phyloP scores from a whole-genome alignment of 2,888 invertebrate species.

The Alviniconcha strummeri region DNA sequence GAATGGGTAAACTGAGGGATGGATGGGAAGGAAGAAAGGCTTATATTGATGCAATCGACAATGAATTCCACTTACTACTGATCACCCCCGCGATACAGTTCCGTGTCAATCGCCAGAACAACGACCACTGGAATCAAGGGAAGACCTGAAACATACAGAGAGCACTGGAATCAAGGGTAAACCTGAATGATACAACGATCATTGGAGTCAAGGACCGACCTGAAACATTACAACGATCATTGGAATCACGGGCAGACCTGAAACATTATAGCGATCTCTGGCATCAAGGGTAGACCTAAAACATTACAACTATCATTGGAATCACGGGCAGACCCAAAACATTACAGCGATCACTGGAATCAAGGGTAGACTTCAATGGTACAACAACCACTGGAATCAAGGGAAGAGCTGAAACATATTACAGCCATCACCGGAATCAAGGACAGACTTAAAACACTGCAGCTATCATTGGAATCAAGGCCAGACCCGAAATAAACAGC shows the following conservation, averaged over 20 bases:
- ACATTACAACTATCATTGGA: slow-evolving; percentile 53
- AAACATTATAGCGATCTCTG: too few species aligned
- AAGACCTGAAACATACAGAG: slow-evolving; percentile 49
- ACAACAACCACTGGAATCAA: slow-evolving; percentile 57
- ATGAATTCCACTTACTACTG: slow-evolving; percentile 58
- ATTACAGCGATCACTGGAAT: slow-evolving; percentile 55
- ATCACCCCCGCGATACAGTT: slow-evolving; percentile 61
- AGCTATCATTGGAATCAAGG: slow-evolving; percentile 57
- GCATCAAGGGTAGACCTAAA: too few species aligned
- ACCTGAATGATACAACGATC: too few species aligned
- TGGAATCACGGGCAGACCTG: too few species aligned
- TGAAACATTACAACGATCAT: neutral
- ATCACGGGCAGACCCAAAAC: slow-evolving; percentile 60
- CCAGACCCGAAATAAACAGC: slow-evolving; percentile 51
- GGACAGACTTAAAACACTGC: slow-evolving; percentile 55
- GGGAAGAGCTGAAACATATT: slow-evolving; percentile 54
- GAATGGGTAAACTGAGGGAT: too few species aligned
- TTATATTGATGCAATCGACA: too few species aligned
- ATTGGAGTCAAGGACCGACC: neutral
- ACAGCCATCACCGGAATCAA: slow-evolving; percentile 57
- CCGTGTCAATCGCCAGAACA: slow-evolving; percentile 55
- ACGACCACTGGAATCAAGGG: slow-evolving; percentile 60
- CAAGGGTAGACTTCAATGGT: slow-evolving; percentile 50
- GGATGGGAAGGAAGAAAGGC: too few species aligned
- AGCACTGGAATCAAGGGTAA: too few species aligned